A percentile compares a stretch with the other conserved stretches of the same genome.
These are phyloP conservation scores for Dusona sp. DNA, from an alignment of 2,888 invertebrate species.

Conservation along the genomic window DNA sequence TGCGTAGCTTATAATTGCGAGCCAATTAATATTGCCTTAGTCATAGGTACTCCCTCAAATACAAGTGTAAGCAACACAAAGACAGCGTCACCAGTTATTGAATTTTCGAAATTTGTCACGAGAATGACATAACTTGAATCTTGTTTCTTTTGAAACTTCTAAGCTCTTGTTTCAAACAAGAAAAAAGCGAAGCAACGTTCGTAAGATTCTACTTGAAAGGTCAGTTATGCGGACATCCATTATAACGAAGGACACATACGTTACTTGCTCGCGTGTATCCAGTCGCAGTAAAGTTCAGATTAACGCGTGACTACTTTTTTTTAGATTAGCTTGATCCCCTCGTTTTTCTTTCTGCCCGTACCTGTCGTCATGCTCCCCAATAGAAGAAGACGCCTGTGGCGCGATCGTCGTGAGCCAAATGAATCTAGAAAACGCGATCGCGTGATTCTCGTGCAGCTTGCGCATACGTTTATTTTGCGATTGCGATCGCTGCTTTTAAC, in stretches of 20 bases:
- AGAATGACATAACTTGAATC: not conserved
- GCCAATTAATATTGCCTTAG: not conserved
- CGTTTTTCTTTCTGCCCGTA: conserved; percentile 8
- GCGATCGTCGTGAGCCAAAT: conserved; percentile 30
- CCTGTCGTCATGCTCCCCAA: conserved; percentile 33
- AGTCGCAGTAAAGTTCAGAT: conserved; percentile 19
- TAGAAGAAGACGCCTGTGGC: conserved; percentile 39
- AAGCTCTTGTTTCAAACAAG: conserved; percentile 1
- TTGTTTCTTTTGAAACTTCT: not conserved
- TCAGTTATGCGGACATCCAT: conserved; percentile 34
- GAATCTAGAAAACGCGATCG: conserved; percentile 53
- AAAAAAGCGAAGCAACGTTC: not conserved
- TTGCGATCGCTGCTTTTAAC: conserved; percentile 41
- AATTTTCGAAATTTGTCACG: not conserved
- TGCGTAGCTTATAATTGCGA: not conserved
- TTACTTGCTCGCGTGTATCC: conserved; percentile 37
- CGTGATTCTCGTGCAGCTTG: conserved; percentile 35
- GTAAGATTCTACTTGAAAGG: not conserved
- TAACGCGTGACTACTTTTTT: conserved; percentile 38
- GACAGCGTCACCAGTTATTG: not conserved
- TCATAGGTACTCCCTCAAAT: not conserved
- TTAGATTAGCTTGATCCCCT: conserved; percentile 35
- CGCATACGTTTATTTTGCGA: conserved; percentile 38
- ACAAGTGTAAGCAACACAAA: not conserved
- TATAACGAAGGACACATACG: conserved; percentile 8